Evolutionary conservation across 2,797 vertebrate species (phyloP), one percentile per base, ranked within the genome.

Genomic region (Rachycentron canadum): DNA sequence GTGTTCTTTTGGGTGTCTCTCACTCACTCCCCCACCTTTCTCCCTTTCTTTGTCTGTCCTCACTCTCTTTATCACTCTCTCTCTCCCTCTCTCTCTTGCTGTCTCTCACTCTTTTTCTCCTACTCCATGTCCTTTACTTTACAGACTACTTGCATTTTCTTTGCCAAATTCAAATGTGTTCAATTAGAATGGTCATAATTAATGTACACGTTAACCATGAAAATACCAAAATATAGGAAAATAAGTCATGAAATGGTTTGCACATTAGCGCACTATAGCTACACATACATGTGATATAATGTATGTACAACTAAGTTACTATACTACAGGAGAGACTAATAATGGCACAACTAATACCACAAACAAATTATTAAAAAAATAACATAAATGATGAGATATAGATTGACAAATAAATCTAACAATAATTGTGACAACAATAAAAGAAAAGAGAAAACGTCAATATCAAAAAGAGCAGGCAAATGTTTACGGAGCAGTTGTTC

Each of bases 1-100:
- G 92, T 94, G 92, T 94, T 94, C 89, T 87, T 92, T 92, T 89
- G 82, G 89, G 80, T 87, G 78, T 71, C 74, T 81, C 72, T 69
- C 69, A 8, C 81, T 60, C 64, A 6, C 47, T 4, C 12, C 25
- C 47, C 30, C 52, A 19, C 50, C 36, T 49, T 30, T 58, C 69
- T 59, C 76, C 64, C 60, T 58, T 55, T 79, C 79, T 87, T 84
- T 91, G 86, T 91, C 69, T 86, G 70, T 66, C 61, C 74, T 82
- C 73, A 26, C 45, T 67, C 63, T 65, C 73, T 79, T 41, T 77
- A 38, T 73, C 77, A 70, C 62, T 28, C 68, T 64, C 71, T 67
- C 17, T 49, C 65, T 69, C n/a, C n/a, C n/a, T n/a, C n/a, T n/a
- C 56, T 43, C n/a, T 7, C 16, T 26, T 14, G 23, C 38, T 45